A percentile compares a stretch with the other conserved stretches of the same genome.
Conservation (phyloP, 2,888 invertebrate genomes). For the Rhagonycha fulva region DNA sequence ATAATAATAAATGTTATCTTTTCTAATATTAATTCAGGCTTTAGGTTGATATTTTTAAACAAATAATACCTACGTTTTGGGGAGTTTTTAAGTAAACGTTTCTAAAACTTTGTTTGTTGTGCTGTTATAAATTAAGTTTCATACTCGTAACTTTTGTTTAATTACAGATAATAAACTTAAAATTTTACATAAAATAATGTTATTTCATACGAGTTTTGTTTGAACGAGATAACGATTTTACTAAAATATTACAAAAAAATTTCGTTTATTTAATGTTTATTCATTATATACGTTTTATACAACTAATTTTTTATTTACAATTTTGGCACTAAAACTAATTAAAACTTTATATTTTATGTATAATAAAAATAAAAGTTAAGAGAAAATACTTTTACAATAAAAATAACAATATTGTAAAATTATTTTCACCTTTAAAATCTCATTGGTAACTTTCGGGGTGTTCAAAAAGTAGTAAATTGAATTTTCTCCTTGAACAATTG, state of each 20-base stretch:
- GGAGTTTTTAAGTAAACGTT: background rate
- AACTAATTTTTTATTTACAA: background rate
- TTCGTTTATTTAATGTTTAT: background rate
- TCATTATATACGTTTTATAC: background rate
- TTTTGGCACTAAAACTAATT: background rate
- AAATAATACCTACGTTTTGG: slow-evolving; percentile 5
- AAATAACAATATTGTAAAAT: background rate
- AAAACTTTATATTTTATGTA: background rate
- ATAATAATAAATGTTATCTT: slow-evolving; percentile 1
- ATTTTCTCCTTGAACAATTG: background rate
- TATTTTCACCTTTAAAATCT: background rate
- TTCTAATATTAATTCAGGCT: background rate
- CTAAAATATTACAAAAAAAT: background rate
- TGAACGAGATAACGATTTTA: slow-evolving; percentile 1
- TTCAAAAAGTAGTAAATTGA: background rate
- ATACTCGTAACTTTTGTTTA: slow-evolving; percentile 3
- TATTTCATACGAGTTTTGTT: slow-evolving; percentile 7
- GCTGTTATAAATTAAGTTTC: slow-evolving; percentile 8
- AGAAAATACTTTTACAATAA: background rate
- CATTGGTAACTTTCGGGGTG: background rate
- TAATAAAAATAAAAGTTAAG: background rate
- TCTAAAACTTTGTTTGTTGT: slow-evolving; percentile 1
- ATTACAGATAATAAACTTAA: slow-evolving; percentile 6
- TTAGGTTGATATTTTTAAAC: background rate
- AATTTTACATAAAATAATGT: slow-evolving; percentile 9